Percentiles rank a stretch among this genome's conserved stretches.
phyloP scores from a whole-genome alignment of 2,113 vertebrate genomes.

The Pantherophis guttatus region DNA sequence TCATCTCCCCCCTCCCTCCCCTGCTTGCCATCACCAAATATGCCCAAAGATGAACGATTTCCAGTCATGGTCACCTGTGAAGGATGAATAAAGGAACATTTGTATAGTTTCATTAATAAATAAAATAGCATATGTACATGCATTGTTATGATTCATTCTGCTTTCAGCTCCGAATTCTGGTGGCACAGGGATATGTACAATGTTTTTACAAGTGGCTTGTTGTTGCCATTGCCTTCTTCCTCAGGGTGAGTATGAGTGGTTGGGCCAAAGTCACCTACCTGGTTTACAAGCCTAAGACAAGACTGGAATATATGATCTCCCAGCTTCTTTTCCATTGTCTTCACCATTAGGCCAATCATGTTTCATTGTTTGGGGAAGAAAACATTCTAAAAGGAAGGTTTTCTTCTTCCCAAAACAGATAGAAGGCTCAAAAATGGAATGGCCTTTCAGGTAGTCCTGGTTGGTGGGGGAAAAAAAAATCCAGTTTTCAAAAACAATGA shows the following conservation, averaged over 20 bases:
- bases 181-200: neutral
- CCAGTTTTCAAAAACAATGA: neutral
- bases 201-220: neutral
- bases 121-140: neutral
- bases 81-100: neutral
- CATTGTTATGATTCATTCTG: neutral
- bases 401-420: neutral
- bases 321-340: neutral
- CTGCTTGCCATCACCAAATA: neutral
- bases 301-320: neutral
- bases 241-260: neutral
- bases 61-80: neutral
- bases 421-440: neutral
- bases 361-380: neutral
- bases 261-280: neutral
- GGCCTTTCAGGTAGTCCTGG: neutral
- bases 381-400: neutral
- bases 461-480: neutral
- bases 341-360: neutral
- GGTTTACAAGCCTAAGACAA: neutral
- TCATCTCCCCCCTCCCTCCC: neutral
- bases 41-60: neutral
- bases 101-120: neutral
- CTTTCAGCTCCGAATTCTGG: neutral
- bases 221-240: neutral